Evolutionary conservation across 2,113 vertebrate genomes (phyloP).

Genomic region (Progne subis): DNA sequence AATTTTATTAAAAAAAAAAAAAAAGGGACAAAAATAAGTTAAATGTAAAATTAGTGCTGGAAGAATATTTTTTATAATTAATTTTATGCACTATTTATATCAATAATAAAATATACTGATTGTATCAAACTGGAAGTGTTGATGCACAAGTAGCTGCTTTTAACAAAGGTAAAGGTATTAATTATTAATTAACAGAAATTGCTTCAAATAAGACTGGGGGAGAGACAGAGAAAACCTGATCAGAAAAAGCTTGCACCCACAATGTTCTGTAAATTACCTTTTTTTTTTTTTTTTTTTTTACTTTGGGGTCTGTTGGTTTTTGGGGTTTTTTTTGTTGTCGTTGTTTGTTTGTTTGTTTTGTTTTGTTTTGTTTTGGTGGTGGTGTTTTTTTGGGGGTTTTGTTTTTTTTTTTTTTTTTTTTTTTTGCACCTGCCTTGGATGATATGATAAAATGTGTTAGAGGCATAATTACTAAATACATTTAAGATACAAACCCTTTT

Average conservation of each 20-base stretch:
- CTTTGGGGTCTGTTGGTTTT: not conserved
- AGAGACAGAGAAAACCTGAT: constrained; percentile 39
- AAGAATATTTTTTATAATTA: constrained; percentile 20
- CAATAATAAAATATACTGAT: constrained; percentile 52
- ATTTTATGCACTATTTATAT: constrained; percentile 65
- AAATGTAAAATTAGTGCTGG: not conserved
- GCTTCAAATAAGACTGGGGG: constrained; percentile 55
- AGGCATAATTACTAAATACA: constrained; percentile 70
- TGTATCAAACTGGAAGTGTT: constrained; percentile 55
- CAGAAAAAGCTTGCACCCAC: constrained; percentile 47
- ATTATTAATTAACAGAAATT: constrained; percentile 76
- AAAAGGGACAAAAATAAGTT: not conserved
- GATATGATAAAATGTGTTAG: constrained; percentile 65
- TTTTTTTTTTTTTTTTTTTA: not conserved
- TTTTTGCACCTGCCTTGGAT: constrained; percentile 55
- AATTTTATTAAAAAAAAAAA: not conserved
- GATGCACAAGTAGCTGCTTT: constrained; percentile 50
- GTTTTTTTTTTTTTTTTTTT: not conserved
- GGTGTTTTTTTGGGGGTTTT: not conserved
- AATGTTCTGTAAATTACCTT: constrained; percentile 63
- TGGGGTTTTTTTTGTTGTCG: too few relatives aligned
- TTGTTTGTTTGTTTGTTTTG: too few relatives aligned
- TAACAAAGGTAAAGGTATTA: constrained; percentile 69
- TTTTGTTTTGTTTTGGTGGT: not conserved
- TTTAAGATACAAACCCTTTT: constrained; percentile 63